Evolutionary conservation across 1,140 invertebrate genomes (phyloP).

Genomic region (Drosophila sp.): DNA sequence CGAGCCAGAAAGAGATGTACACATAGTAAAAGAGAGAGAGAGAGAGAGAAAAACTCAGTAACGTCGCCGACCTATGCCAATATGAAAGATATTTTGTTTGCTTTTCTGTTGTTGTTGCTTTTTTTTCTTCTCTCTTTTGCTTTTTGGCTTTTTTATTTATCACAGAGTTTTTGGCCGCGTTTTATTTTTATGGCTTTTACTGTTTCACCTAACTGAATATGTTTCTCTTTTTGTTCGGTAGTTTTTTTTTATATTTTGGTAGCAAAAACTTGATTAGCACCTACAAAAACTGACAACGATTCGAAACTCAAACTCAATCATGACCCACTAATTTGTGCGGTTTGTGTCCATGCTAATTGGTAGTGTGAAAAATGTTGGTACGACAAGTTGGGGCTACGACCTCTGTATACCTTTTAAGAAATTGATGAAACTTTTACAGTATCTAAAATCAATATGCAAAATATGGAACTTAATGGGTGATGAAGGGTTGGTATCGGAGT

Average conservation of each 20-base stretch:
- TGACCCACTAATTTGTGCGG: constrained; percentile 72
- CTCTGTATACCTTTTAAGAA: not conserved
- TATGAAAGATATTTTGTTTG: constrained; percentile 30
- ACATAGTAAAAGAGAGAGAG: not conserved
- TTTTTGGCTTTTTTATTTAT: not conserved
- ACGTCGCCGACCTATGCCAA: constrained; percentile 49
- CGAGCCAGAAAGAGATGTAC: constrained; percentile 27
- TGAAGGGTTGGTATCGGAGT: no score
- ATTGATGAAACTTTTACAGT: constrained; percentile 2
- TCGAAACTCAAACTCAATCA: constrained; percentile 51
- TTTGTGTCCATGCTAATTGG: constrained; percentile 70
- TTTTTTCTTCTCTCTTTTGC: not conserved
- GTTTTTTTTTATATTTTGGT: constrained; percentile 22
- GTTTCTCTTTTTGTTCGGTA: constrained; percentile 5
- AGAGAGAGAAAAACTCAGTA: constrained; percentile 30
- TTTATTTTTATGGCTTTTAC: constrained; percentile 49
- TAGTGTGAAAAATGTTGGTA: constrained; percentile 7
- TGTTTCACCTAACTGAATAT: constrained; percentile 60
- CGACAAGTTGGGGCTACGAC: constrained; percentile 16
- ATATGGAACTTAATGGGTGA: no score
- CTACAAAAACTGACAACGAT: constrained; percentile 38
- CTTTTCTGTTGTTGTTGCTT: not conserved
- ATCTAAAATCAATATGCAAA: not conserved
- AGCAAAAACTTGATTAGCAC: constrained; percentile 63
- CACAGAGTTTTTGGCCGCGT: constrained; percentile 28